Conservation (phyloP, 1,140 invertebrate genomes). For the Drosophila leontia region DNA sequence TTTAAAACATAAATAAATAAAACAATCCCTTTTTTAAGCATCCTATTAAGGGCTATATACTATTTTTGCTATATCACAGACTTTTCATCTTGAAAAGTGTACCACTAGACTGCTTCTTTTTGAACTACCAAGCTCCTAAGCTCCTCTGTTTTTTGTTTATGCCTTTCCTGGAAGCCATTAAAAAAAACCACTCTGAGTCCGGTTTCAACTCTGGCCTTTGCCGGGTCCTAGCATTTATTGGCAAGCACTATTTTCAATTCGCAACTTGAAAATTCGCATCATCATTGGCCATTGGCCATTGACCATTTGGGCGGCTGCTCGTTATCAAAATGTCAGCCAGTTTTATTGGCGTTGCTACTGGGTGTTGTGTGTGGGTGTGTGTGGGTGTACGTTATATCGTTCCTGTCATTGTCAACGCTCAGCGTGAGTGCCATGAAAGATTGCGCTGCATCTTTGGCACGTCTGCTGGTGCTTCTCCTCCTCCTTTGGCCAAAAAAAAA, state of each 20-base stretch:
- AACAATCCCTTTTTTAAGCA: too few species aligned
- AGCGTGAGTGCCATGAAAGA: slow-evolving; percentile 61
- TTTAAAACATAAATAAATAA: too few species aligned
- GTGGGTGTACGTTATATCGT: slow-evolving; percentile 8
- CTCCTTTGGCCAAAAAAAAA: slow-evolving; percentile 7
- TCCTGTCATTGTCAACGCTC: slow-evolving; percentile 61
- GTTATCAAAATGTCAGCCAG: slow-evolving; percentile 66
- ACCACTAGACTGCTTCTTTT: background rate
- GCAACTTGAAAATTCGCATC: slow-evolving; percentile 16
- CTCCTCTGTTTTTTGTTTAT: background rate
- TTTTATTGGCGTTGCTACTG: slow-evolving; percentile 31
- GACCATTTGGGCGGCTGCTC: slow-evolving; percentile 57
- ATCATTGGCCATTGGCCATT: slow-evolving; percentile 43
- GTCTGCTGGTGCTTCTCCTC: slow-evolving; percentile 14
- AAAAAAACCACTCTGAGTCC: background rate
- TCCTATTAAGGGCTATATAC: too few species aligned
- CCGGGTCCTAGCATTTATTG: background rate
- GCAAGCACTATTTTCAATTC: slow-evolving; percentile 16
- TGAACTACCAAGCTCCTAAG: background rate
- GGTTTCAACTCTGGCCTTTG: background rate
- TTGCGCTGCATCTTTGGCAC: slow-evolving; percentile 63
- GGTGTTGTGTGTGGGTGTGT: background rate
- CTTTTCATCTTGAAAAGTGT: background rate
- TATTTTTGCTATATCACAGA: too few species aligned
- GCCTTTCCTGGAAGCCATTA: background rate